Evolutionary conservation across 1,140 invertebrate genomes (phyloP).

Genomic region (Lasioglossum baleicum): DNA sequence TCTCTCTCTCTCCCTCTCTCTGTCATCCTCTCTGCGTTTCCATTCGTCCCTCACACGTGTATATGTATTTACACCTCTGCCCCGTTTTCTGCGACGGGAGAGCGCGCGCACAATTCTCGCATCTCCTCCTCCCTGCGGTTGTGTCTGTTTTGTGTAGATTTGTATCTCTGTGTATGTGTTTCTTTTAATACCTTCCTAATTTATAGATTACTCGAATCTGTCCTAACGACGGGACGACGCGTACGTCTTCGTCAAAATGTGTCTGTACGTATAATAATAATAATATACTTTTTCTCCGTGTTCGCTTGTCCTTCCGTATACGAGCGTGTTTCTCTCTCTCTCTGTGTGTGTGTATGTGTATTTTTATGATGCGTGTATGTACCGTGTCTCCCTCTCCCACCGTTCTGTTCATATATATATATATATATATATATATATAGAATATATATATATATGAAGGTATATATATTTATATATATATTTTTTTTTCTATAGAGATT

Average conservation of each 20-base stretch:
- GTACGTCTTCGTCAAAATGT: not conserved
- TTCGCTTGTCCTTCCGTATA: not conserved
- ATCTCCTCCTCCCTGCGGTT: not conserved
- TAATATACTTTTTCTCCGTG: not conserved
- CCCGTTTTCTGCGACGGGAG: slow-evolving; percentile 4
- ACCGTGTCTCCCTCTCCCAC: slow-evolving; percentile 11
- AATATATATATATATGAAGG: not conserved
- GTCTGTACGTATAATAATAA: not conserved
- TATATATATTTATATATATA: not conserved
- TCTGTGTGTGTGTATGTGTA: not conserved
- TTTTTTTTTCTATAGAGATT: not conserved
- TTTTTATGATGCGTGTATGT: not conserved
- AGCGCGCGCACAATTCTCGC: slow-evolving; percentile 28
- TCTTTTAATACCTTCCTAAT: not conserved
- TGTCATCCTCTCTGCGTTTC: not conserved
- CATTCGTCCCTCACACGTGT: not conserved
- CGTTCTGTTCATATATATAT: not conserved
- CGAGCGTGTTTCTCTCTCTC: too few relatives aligned
- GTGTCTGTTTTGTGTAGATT: not conserved
- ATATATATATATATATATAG: not conserved
- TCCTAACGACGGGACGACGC: not conserved
- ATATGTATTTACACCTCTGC: slow-evolving; percentile 19
- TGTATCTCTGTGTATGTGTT: not conserved
- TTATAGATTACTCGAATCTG: not conserved
- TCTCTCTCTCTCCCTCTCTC: slow-evolving; percentile 13